These are phyloP conservation scores for Lucilia cuprina DNA, from an alignment of 1,140 invertebrate genomes.

Conservation along the genomic window DNA sequence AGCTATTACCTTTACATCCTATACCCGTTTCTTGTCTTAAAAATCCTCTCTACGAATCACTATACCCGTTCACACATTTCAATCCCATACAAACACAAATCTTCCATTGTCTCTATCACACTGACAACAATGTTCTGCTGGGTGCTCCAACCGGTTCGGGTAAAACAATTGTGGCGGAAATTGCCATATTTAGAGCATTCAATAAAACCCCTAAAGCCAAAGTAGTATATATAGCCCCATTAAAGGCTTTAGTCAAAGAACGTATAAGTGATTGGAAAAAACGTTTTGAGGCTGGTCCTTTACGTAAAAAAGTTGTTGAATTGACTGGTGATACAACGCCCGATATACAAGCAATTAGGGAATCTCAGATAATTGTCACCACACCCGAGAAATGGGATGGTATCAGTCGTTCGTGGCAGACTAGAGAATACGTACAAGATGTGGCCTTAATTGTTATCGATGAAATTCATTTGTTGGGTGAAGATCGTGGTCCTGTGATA, in stretches of 20 bases:
- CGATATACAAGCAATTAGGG: slow-evolving; percentile 83
- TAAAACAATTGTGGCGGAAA: slow-evolving; percentile 97
- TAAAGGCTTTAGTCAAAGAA: slow-evolving; percentile 97
- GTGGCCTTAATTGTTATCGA: slow-evolving; percentile 96
- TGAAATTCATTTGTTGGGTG: slow-evolving; percentile 96
- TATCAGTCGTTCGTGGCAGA: slow-evolving; percentile 97
- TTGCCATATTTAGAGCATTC: slow-evolving; percentile 96
- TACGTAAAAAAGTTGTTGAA: slow-evolving; percentile 91
- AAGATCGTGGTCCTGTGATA: slow-evolving; percentile 84
- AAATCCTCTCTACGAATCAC: slow-evolving; percentile 76
- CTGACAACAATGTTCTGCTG: slow-evolving; percentile 91
- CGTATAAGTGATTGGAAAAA: slow-evolving; percentile 95
- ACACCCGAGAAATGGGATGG: slow-evolving; percentile 99
- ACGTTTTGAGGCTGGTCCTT: slow-evolving; percentile 75
- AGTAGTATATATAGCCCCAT: slow-evolving; percentile 97
- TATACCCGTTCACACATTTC: slow-evolving; percentile 95
- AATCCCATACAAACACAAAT: slow-evolving; percentile 99
- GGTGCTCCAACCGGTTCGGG: slow-evolving; percentile 99
- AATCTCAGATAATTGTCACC: slow-evolving; percentile 93
- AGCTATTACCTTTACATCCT: slow-evolving; percentile 90
- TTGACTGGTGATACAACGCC: slow-evolving; percentile 97
- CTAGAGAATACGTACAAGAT: slow-evolving; percentile 90
- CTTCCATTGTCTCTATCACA: slow-evolving; percentile 95
- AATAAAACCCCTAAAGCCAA: slow-evolving; percentile 83
- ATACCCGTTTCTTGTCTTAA: slow-evolving; percentile 85